These are phyloP conservation scores for Cyrtorhinus lividipennis DNA, from an alignment of 1,140 invertebrate species.

Conservation along the genomic window DNA sequence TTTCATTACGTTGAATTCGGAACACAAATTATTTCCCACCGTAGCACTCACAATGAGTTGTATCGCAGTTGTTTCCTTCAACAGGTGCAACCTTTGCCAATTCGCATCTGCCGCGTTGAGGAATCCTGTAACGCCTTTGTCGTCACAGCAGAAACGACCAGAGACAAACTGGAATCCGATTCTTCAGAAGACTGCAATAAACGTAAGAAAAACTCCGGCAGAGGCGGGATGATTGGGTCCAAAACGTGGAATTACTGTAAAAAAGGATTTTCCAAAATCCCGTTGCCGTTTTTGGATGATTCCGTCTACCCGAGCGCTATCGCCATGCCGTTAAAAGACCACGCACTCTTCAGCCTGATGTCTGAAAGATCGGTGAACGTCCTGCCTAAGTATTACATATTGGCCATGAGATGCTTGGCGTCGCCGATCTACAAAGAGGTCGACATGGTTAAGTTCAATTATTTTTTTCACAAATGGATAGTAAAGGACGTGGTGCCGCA, in stretches of 20 bases:
- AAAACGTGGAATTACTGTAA: not conserved
- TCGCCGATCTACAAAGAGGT: not conserved
- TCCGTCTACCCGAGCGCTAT: slow-evolving; percentile 20
- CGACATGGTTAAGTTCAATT: slow-evolving; percentile 21
- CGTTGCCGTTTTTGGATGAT: slow-evolving; percentile 22
- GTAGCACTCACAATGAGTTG: too few relatives aligned
- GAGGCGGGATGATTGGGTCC: not conserved
- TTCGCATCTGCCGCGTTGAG: slow-evolving; percentile 11
- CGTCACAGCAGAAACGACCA: not conserved
- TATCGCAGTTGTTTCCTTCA: too few relatives aligned
- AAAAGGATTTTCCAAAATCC: slow-evolving; percentile 16
- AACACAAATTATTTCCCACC: not conserved
- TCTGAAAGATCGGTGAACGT: slow-evolving; percentile 18
- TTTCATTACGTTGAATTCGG: not conserved
- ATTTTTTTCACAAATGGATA: slow-evolving; percentile 18
- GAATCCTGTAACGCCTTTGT: slow-evolving; percentile 17
- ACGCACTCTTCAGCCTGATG: slow-evolving; percentile 21
- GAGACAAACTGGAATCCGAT: not conserved
- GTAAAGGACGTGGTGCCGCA: slow-evolving; percentile 18
- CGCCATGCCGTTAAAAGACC: slow-evolving; percentile 20
- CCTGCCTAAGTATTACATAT: slow-evolving; percentile 23
- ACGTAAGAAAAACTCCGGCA: not conserved
- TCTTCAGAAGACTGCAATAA: not conserved
- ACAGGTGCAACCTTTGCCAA: slow-evolving; percentile 12
- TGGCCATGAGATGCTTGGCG: slow-evolving; percentile 21